Percentiles rank a stretch among this genome's conserved stretches.
These are phyloP conservation scores for Bradypus variegatus DNA, from an alignment of 2,797 vertebrate genomes.

Conservation along the genomic window DNA sequence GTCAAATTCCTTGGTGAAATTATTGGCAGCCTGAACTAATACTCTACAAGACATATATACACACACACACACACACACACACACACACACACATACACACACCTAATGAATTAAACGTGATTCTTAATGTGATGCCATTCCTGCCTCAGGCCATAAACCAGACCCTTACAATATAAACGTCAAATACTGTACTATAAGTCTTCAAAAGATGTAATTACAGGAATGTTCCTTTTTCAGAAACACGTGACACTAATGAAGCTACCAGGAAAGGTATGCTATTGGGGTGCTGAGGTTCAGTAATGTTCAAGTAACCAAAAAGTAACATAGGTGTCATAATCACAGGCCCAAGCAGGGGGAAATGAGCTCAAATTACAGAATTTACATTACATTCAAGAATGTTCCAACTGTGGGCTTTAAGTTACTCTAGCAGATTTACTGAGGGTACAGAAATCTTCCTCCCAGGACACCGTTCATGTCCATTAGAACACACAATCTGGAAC, in stretches of 20 bases:
- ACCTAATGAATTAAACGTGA: conserved; percentile 16
- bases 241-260: conserved; percentile 24
- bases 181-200: neutral
- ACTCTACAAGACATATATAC: neutral
- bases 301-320: conserved; percentile 33
- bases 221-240: conserved; percentile 38
- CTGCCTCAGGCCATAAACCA: conserved; percentile 9
- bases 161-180: conserved; percentile 23
- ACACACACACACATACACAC: neutral
- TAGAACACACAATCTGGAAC: conserved; percentile 6
- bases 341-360: neutral
- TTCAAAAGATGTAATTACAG: conserved; percentile 15
- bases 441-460: conserved; percentile 15
- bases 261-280: conserved; percentile 22
- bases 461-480: conserved; percentile 3
- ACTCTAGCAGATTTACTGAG: neutral
- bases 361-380: conserved; percentile 32
- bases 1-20: conserved; percentile 23
- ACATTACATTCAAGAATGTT: conserved; percentile 16
- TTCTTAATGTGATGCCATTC: neutral
- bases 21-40: conserved; percentile 21
- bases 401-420: conserved; percentile 15
- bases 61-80: too few relatives aligned
- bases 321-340: conserved; percentile 22
- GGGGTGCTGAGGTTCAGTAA: neutral